Evolutionary conservation across 2,888 invertebrate species (phyloP).

Genomic region (Diarsia rubi): DNA sequence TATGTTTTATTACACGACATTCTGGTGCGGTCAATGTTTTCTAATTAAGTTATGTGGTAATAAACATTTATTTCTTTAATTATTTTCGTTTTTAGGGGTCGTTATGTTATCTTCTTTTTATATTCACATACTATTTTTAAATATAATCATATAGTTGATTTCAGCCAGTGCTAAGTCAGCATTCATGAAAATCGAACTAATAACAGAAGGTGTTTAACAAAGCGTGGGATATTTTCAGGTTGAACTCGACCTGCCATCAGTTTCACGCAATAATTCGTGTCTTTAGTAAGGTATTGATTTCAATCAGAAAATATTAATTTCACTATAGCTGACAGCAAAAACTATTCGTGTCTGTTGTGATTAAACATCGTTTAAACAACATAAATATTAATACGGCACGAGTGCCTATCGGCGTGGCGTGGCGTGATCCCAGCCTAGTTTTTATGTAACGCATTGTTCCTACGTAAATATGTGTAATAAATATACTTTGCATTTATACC

Average conservation of each 20-base stretch:
- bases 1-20: slow-evolving; percentile 59
- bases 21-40: slow-evolving; percentile 47
- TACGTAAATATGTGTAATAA: slow-evolving; percentile 66
- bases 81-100: slow-evolving; percentile 48
- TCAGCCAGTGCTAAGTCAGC: not conserved
- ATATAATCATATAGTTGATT: not conserved
- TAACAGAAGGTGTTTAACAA: not conserved
- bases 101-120: slow-evolving; percentile 12
- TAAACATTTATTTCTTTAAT: slow-evolving; percentile 54
- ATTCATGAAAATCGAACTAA: not conserved
- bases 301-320: slow-evolving; percentile 66
- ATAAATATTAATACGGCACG: slow-evolving; percentile 86
- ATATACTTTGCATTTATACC: slow-evolving; percentile 60
- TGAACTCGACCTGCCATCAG: slow-evolving; percentile 16
- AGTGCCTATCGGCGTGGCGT: slow-evolving; percentile 79
- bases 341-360: slow-evolving; percentile 80
- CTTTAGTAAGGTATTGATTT: slow-evolving; percentile 60
- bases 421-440: slow-evolving; percentile 76
- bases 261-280: slow-evolving; percentile 33
- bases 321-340: slow-evolving; percentile 62
- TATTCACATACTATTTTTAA: slow-evolving; percentile 17
- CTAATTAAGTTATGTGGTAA: slow-evolving; percentile 50
- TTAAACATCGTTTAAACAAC: slow-evolving; percentile 86
- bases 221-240: not conserved
- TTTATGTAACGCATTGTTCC: slow-evolving; percentile 68